These are phyloP conservation scores for Sphaerophoria taeniata DNA, from an alignment of 2,888 invertebrate genomes.

Conservation along the genomic window DNA sequence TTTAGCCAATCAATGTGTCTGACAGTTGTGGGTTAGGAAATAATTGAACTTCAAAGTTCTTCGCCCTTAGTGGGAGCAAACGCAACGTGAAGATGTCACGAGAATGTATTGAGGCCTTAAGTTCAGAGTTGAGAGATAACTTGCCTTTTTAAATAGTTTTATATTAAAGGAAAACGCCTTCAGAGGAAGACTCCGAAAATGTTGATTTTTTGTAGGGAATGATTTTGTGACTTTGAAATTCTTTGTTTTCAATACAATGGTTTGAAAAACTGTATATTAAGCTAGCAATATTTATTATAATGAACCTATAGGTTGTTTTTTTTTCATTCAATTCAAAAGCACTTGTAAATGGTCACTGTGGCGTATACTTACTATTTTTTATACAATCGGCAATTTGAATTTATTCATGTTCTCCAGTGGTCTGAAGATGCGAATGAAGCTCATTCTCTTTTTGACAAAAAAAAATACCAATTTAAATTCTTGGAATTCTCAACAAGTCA, in stretches of 20 bases:
- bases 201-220: too few species aligned
- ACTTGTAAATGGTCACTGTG: background rate
- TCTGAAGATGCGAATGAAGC: background rate
- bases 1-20: background rate
- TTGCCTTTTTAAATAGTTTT: too few species aligned
- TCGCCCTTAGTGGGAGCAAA: background rate
- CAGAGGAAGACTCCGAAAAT: too few species aligned
- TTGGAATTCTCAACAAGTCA: constrained; percentile 45
- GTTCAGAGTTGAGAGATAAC: too few species aligned
- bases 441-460: too few species aligned
- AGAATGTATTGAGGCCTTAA: background rate
- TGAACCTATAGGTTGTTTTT: too few species aligned
- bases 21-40: constrained; percentile 6
- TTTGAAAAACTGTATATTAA: too few species aligned
- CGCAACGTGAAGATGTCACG: background rate
- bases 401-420: background rate
- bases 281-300: too few species aligned
- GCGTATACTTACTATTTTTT: constrained; percentile 14
- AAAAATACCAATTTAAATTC: constrained; percentile 44
- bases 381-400: background rate
- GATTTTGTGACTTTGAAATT: too few species aligned
- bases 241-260: too few species aligned
- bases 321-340: background rate
- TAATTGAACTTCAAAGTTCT: background rate
- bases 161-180: too few species aligned